Percentiles rank a stretch among this genome's conserved stretches.
Conservation (phyloP, 2,888 invertebrate genomes). For the Erebia ligea region DNA sequence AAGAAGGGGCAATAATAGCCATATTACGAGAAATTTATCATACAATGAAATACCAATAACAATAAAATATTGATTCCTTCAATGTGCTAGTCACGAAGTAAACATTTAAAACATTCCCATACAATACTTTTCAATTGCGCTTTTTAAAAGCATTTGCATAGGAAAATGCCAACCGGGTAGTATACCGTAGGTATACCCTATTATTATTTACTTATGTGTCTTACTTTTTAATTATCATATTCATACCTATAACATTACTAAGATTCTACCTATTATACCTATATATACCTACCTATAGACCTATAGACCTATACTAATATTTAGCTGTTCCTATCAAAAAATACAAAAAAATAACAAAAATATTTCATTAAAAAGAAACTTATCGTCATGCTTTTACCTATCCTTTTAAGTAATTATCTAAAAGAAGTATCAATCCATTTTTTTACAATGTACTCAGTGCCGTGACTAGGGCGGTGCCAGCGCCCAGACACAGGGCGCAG, state of each 20-base stretch:
- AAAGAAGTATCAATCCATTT: slow-evolving; percentile 40
- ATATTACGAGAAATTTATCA: slow-evolving; percentile 21
- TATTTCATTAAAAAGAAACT: background rate
- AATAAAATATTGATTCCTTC: slow-evolving; percentile 16
- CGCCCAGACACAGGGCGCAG: too few species aligned
- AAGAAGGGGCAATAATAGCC: slow-evolving; percentile 4
- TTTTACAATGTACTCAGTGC: slow-evolving; percentile 37
- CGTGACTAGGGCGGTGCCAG: too few species aligned
- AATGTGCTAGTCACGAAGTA: slow-evolving; percentile 20
- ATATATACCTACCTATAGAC: too few species aligned
- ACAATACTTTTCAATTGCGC: background rate
- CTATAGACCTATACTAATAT: too few species aligned
- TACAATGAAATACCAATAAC: slow-evolving; percentile 21
- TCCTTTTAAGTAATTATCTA: slow-evolving; percentile 37
- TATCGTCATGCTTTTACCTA: background rate
- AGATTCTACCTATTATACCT: too few species aligned
- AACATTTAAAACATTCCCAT: background rate
- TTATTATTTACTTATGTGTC: too few species aligned
- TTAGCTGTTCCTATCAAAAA: too few species aligned
- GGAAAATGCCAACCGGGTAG: background rate
- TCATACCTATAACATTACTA: too few species aligned
- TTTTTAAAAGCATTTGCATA: background rate
- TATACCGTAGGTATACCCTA: too few species aligned
- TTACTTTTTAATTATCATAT: too few species aligned
- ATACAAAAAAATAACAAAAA: background rate